Evolutionary conservation across 2,797 vertebrate genomes (phyloP).

Genomic region (Lacerta viridis): DNA sequence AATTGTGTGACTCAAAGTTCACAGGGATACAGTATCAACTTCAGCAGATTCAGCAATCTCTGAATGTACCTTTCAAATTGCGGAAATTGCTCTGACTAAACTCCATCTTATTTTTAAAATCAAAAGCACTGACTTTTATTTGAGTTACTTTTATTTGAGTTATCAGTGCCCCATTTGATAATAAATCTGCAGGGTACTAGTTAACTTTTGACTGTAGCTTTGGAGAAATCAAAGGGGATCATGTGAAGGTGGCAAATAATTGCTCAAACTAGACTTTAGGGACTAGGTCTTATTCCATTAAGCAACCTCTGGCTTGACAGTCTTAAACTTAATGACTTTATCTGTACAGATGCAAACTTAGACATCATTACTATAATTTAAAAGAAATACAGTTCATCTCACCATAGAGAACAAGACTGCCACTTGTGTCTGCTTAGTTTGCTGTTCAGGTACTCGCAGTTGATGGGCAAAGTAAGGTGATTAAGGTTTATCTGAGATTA

Average conservation of each 20-base stretch:
- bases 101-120: conserved; percentile 72
- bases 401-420: no score
- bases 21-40: background rate
- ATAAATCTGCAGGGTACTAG: conserved; percentile 58
- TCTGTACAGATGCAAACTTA: no score
- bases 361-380: no score
- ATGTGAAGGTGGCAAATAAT: conserved; percentile 36
- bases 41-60: background rate
- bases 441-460: no score
- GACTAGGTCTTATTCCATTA: conserved; percentile 31
- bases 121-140: conserved; percentile 56
- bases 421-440: no score
- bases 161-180: conserved; percentile 64
- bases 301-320: conserved; percentile 38
- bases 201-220: conserved; percentile 32
- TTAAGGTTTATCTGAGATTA: background rate
- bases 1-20: background rate
- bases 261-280: conserved; percentile 49
- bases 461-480: conserved; percentile 22
- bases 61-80: background rate
- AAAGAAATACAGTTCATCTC: no score
- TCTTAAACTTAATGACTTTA: background rate
- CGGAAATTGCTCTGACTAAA: background rate
- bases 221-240: conserved; percentile 42
- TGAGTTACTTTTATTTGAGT: no score